A percentile compares a stretch with the other conserved stretches of the same genome.
phyloP scores from a whole-genome alignment of 1,140 invertebrate genomes.

The Bilobella aurantiaca region DNA sequence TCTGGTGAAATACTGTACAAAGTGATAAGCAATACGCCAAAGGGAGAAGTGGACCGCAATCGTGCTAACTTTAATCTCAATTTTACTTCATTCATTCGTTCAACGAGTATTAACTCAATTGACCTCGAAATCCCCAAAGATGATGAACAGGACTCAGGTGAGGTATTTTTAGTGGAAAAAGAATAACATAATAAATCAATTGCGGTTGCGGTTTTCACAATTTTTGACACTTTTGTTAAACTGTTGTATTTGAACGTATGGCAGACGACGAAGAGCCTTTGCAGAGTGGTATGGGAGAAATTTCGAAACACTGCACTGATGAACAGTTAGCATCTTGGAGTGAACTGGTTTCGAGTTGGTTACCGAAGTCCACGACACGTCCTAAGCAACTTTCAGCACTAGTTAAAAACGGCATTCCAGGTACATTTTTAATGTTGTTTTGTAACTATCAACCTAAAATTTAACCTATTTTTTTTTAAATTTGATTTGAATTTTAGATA shows the following conservation, averaged over 20 bases:
- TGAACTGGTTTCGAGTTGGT: conserved; percentile 74
- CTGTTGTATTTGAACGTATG: conserved; percentile 20
- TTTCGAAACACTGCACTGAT: conserved; percentile 90
- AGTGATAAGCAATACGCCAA: conserved; percentile 68
- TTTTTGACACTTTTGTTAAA: not conserved
- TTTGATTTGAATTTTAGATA: conserved; percentile 48
- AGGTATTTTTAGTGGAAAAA: conserved; percentile 3
- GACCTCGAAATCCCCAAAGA: conserved; percentile 64
- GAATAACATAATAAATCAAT: conserved; percentile 5
- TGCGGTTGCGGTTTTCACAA: too few species aligned
- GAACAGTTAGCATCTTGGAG: conserved; percentile 85
- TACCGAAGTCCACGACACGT: conserved; percentile 40
- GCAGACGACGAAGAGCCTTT: conserved; percentile 87
- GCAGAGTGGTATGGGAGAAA: conserved; percentile 87
- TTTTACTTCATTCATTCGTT: conserved; percentile 58
- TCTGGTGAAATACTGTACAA: conserved; percentile 57
- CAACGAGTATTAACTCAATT: conserved; percentile 59
- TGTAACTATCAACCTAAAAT: too few species aligned
- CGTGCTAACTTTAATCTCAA: conserved; percentile 59
- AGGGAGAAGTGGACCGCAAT: conserved; percentile 69
- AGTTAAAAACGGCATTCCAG: conserved; percentile 78
- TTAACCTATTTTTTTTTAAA: not conserved
- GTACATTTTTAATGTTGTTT: conserved; percentile 12
- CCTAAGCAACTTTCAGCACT: conserved; percentile 65
- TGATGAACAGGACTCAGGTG: conserved; percentile 42